These are phyloP conservation scores for Meriones psammophilus DNA, from an alignment of 2,797 vertebrate genomes.

Conservation along the genomic window DNA sequence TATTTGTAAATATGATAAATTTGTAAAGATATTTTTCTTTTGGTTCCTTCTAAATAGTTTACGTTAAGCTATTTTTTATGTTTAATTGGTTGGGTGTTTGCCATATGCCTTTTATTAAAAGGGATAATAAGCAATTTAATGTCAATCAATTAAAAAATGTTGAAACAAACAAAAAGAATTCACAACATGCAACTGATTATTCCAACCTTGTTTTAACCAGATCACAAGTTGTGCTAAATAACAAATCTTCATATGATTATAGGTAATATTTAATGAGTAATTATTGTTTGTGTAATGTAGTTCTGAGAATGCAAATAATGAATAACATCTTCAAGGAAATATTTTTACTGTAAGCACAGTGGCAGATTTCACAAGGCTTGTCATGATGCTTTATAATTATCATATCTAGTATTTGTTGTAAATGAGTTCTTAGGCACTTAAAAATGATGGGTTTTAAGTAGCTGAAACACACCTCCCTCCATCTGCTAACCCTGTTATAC, in stretches of 20 bases:
- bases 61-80: slow-evolving; percentile 42
- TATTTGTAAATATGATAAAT: slow-evolving; percentile 6
- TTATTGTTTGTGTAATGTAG: neutral
- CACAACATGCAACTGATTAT: neutral
- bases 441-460: slow-evolving; percentile 67
- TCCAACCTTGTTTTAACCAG: neutral
- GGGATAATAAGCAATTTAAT: slow-evolving; percentile 26
- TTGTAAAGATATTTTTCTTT: neutral
- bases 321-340: slow-evolving; percentile 41
- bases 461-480: neutral
- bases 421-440: slow-evolving; percentile 62
- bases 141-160: slow-evolving; percentile 22
- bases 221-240: neutral
- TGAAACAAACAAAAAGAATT: slow-evolving; percentile 12
- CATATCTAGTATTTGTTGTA: slow-evolving; percentile 41
- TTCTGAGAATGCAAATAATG: slow-evolving; percentile 59
- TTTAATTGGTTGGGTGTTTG: neutral
- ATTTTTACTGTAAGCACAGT: slow-evolving; percentile 63
- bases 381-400: slow-evolving; percentile 71
- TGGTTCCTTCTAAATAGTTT: slow-evolving; percentile 9
- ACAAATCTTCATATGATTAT: neutral
- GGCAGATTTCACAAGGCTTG: slow-evolving; percentile 46
- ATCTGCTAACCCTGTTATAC: slow-evolving; percentile 59
- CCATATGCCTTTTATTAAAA: neutral
- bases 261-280: slow-evolving; percentile 41